These are phyloP conservation scores for Platycercus adscitus DNA, from an alignment of 2,113 vertebrate genomes.

Conservation along the genomic window DNA sequence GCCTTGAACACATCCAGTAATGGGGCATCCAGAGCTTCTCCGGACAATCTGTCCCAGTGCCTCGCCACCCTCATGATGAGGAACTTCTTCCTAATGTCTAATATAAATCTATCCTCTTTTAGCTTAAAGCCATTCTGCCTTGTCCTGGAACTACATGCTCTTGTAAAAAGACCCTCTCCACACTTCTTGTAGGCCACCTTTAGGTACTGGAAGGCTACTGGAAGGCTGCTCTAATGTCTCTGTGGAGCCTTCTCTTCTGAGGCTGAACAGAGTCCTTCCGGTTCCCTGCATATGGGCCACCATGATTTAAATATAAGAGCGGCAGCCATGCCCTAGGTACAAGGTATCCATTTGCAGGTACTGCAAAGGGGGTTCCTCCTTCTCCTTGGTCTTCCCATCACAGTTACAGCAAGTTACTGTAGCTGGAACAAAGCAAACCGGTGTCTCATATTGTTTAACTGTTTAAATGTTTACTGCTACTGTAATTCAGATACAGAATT, in stretches of 20 bases:
- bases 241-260: neutral
- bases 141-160: neutral
- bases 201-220: neutral
- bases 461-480: neutral
- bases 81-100: neutral
- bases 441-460: neutral
- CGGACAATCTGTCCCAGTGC: neutral
- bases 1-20: neutral
- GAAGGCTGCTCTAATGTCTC: neutral
- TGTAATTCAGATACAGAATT: neutral
- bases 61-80: neutral
- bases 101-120: neutral
- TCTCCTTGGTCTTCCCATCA: neutral
- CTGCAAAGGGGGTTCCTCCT: neutral
- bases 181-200: neutral
- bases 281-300: accelerated
- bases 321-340: neutral
- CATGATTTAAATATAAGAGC: neutral
- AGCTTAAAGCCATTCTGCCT: neutral
- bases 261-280: neutral
- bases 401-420: neutral
- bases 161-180: neutral
- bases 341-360: neutral
- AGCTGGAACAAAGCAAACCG: neutral
- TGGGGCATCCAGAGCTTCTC: neutral